Base-by-base conservation (phyloP, 1,140 invertebrate genomes). In the Pygmarrhopalites habei region DNA sequence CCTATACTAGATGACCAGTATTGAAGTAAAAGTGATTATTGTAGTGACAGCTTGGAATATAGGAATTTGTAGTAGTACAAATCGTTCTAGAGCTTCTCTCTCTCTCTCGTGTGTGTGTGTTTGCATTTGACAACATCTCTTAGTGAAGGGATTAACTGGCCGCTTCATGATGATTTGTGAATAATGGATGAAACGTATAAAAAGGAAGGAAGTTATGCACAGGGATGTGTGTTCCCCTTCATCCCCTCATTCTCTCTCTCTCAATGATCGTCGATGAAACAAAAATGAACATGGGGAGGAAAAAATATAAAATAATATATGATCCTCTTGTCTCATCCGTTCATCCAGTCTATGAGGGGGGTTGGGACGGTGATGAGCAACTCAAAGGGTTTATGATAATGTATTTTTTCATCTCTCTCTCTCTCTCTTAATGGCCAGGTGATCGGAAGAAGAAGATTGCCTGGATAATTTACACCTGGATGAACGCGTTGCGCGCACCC, bases 391-490 rank as follows among this genome's bases (percentile, higher is more conserved):
- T n/a, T 21, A 17, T 30, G 15, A 57, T 3, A 10, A 26, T 19
- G 5, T 46, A n/a, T 51, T 60, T 26, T 35, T 29, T 60, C 58
- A 60, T 52, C 25, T 51, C 29, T 49, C n/a, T n/a, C n/a, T n/a
- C 15, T 53, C 28, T 10, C 51, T 25, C 19, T 41, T 30, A 51
- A 56, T 56, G 26, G 60, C 49, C 52, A 62, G 60, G 60, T 62
- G 60, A 62, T 62, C 49, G 32, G 43, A 30, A n/a, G n/a, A n/a
- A 61, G 35, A 61, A 28, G 59, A 61, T 61, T 61, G 49, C 59
- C n/a, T 7, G 49, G 59, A 57, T 62, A 62, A 62, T 62, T 62
- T 62, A 56, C 60, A 62, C 60, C 60, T 62, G 60, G 60, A 57
- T 55, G 5, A 52, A 19, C 44, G 17, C 17, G 15, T 4, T 25